Percentiles rank a stretch among this genome's conserved stretches.
Evolutionary conservation across 2,888 invertebrate species (phyloP).

Genomic region (Scaptomyza flava): DNA sequence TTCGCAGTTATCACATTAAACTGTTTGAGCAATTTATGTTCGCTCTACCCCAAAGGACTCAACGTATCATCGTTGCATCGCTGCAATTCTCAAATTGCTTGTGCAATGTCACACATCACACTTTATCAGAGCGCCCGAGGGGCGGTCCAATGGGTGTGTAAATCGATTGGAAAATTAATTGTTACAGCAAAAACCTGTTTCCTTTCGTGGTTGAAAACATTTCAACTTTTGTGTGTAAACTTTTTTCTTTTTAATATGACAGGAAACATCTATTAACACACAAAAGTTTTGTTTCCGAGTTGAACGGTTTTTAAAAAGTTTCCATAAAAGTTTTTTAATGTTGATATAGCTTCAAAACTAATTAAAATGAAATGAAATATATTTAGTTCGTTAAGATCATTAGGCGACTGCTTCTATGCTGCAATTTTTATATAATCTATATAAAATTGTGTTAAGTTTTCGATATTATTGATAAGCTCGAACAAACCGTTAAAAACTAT

Average conservation of each 20-base stretch:
- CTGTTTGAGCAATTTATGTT: constrained; percentile 36
- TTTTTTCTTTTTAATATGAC: neutral
- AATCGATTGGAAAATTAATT: constrained; percentile 19
- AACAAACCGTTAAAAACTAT: neutral
- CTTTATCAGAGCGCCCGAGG: constrained; percentile 6
- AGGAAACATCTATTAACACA: neutral
- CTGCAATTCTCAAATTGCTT: constrained; percentile 30
- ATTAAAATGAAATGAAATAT: no score
- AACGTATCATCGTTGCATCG: neutral
- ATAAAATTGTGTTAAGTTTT: neutral
- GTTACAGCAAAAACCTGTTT: constrained; percentile 4
- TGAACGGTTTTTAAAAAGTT: neutral
- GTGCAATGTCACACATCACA: constrained; percentile 38
- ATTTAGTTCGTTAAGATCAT: no score
- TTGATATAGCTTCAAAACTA: neutral
- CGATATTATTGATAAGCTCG: neutral
- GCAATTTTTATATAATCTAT: neutral
- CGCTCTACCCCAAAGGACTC: neutral
- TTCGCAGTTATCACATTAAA: constrained; percentile 40
- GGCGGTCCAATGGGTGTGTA: constrained; percentile 9
- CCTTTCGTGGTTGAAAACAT: constrained; percentile 1
- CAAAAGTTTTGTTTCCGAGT: neutral
- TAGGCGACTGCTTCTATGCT: no score
- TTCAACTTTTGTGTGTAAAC: neutral
- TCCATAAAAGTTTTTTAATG: neutral